phyloP scores from a whole-genome alignment of 2,888 invertebrate genomes.

The Cerastis rubricosa region DNA sequence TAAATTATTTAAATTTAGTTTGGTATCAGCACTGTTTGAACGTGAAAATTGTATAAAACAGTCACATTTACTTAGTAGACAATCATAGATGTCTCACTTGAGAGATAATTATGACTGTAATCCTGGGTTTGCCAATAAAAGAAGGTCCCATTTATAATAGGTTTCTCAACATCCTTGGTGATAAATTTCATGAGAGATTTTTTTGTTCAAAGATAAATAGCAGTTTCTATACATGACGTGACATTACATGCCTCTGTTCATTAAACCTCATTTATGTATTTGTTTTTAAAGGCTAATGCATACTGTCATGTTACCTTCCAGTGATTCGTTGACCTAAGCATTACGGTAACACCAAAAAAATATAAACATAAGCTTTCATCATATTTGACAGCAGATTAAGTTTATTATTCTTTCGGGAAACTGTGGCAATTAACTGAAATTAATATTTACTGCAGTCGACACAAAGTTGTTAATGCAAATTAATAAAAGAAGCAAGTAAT shows the following conservation, averaged over 20 bases:
- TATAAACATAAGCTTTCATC: background rate
- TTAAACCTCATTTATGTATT: background rate
- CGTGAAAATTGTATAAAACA: background rate
- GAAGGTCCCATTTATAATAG: background rate
- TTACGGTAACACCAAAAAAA: constrained; percentile 25
- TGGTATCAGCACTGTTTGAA: background rate
- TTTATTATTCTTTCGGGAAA: constrained; percentile 21
- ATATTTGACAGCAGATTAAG: constrained; percentile 19
- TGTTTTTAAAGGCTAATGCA: background rate
- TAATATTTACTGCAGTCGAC: constrained; percentile 8
- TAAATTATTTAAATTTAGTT: background rate
- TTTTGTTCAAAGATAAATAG: background rate
- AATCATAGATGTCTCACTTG: background rate
- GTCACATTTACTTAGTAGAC: background rate
- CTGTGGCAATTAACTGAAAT: background rate
- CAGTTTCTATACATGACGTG: background rate
- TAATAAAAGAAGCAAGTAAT: constrained; percentile 10
- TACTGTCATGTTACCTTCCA: background rate
- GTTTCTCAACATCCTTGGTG: background rate
- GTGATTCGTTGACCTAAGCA: background rate
- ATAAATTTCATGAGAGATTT: background rate
- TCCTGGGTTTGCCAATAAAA: background rate
- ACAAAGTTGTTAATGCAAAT: background rate
- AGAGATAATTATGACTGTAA: background rate
- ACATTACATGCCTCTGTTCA: background rate